Conservation (phyloP, 1,140 invertebrate genomes). For the Tyrophagus putrescentiae region DNA sequence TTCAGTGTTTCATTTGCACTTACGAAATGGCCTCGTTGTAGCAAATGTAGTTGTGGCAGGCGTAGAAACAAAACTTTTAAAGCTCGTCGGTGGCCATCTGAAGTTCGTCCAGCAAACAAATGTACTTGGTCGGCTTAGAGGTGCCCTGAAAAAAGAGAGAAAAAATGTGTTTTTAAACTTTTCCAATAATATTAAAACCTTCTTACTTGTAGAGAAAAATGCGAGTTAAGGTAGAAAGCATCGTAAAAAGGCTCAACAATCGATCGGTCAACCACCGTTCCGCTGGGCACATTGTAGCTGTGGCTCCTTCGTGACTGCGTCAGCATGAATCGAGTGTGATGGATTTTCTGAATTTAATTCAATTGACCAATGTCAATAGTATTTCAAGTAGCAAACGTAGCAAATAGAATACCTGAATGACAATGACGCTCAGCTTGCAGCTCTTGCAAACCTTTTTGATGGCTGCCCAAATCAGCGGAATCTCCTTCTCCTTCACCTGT, state of each 20-base stretch:
- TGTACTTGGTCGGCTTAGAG: conserved; percentile 24
- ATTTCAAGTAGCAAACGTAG: too few relatives aligned
- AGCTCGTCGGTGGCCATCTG: conserved; percentile 25
- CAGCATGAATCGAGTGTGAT: too few relatives aligned
- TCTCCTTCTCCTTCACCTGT: not conserved
- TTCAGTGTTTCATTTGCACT: too few relatives aligned
- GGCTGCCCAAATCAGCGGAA: not conserved
- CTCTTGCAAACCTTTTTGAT: too few relatives aligned
- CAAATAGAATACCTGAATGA: too few relatives aligned
- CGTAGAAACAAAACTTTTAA: conserved; percentile 27
- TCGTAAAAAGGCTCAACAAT: conserved; percentile 62
- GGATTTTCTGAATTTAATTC: too few relatives aligned
- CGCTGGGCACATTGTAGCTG: conserved; percentile 63
- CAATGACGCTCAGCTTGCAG: too few relatives aligned
- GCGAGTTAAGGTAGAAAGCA: conserved; percentile 66
- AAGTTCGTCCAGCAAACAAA: conserved; percentile 26
- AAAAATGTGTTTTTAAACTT: too few relatives aligned
- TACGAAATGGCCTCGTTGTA: conserved; percentile 28
- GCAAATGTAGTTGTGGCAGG: conserved; percentile 26
- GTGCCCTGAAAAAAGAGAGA: conserved; percentile 24
- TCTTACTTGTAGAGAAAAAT: conserved; percentile 27
- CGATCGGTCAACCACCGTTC: conserved; percentile 59
- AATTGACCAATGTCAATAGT: too few relatives aligned
- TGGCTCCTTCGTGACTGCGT: too few relatives aligned
- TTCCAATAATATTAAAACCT: not conserved